Evolutionary conservation across 2,797 vertebrate species (phyloP).

Genomic region (Dipus sagitta): DNA sequence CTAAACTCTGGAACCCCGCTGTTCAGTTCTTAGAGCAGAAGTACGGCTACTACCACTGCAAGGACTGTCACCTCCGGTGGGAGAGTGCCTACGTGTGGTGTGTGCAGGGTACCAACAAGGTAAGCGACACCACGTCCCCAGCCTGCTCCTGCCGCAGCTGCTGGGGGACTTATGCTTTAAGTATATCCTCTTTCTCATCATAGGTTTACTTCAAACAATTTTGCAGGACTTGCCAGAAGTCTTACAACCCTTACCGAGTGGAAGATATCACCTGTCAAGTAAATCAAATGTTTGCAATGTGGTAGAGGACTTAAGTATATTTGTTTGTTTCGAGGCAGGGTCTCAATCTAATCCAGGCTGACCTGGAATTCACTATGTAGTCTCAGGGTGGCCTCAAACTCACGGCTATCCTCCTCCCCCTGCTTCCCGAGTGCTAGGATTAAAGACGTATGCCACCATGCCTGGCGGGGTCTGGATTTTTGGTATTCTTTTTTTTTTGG

Average conservation of each 20-base stretch:
- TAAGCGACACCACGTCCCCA: slow-evolving; percentile 69
- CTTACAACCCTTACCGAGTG: slow-evolving; percentile 97
- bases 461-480: too few relatives aligned
- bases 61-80: slow-evolving; percentile 97
- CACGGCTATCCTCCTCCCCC: too few relatives aligned
- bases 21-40: slow-evolving; percentile 97
- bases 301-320: background rate
- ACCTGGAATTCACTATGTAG: too few relatives aligned
- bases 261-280: slow-evolving; percentile 98
- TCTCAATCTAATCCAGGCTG: too few relatives aligned
- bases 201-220: slow-evolving; percentile 99
- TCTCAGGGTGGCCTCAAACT: too few relatives aligned
- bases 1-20: background rate
- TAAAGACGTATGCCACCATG: too few relatives aligned
- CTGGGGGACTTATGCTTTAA: background rate
- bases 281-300: slow-evolving; percentile 72
- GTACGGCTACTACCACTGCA: slow-evolving; percentile 98
- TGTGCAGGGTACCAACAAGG: slow-evolving; percentile 98
- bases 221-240: slow-evolving; percentile 96
- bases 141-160: rapidly evolving
- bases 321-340: too few relatives aligned
- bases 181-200: background rate
- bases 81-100: slow-evolving; percentile 99
- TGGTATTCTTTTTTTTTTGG: too few relatives aligned
- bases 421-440: too few relatives aligned